Evolutionary conservation across 1,140 invertebrate species (phyloP).

Genomic region (Lordiphosa stackelbergi): DNA sequence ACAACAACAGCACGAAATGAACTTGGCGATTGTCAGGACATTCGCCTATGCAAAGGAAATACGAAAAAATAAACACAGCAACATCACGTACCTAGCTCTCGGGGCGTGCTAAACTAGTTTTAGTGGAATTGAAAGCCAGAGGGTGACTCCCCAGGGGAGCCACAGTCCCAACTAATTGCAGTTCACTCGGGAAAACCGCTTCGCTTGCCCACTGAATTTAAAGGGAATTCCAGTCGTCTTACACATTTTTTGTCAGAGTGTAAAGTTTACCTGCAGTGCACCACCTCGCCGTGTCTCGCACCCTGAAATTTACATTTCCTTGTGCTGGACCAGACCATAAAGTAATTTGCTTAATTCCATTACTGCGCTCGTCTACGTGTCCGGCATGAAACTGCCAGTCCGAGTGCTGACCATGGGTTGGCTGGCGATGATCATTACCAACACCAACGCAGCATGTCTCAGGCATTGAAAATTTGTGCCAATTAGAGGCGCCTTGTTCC

Average conservation of each 20-base stretch:
- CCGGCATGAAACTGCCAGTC: constrained; percentile 46
- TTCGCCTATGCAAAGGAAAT: constrained; percentile 40
- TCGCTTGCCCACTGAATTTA: not conserved
- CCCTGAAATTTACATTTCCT: constrained; percentile 63
- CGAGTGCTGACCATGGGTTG: constrained; percentile 25
- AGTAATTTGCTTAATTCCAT: constrained; percentile 73
- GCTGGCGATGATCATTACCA: constrained; percentile 1
- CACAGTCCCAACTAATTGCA: constrained; percentile 12
- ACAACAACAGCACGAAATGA: constrained; percentile 47
- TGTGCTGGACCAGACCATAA: constrained; percentile 49
- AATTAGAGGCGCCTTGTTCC: constrained; percentile 64
- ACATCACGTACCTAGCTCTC: constrained; percentile 43
- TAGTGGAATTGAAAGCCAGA: constrained; percentile 26
- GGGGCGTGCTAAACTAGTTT: constrained; percentile 32
- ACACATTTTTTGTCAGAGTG: not conserved
- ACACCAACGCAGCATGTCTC: constrained; percentile 20
- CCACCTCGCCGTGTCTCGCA: not conserved
- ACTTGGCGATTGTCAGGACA: constrained; percentile 68
- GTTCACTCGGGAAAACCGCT: not conserved
- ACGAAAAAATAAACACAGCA: constrained; percentile 31
- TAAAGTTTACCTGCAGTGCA: constrained; percentile 6
- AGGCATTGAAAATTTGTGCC: constrained; percentile 58
- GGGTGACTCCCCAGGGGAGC: constrained; percentile 1
- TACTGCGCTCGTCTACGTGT: constrained; percentile 54
- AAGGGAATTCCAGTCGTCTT: not conserved